Percentiles rank a stretch among this genome's conserved stretches.
These are phyloP conservation scores for Apodemus agrarius DNA, from an alignment of 2,797 vertebrate genomes.

Conservation along the genomic window DNA sequence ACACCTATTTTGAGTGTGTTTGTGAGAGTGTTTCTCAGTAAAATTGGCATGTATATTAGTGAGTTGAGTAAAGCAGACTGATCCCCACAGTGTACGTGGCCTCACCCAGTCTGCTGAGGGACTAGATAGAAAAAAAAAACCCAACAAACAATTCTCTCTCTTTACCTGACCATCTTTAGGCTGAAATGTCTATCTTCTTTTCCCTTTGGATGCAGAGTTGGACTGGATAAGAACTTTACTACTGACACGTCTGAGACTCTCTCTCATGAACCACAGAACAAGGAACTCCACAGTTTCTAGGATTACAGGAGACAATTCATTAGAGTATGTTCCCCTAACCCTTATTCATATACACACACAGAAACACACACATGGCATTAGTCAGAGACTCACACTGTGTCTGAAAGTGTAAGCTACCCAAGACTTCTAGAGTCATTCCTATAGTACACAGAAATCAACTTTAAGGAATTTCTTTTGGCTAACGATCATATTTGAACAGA, in stretches of 20 bases:
- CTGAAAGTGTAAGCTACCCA: not conserved
- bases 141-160: not conserved
- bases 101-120: not conserved
- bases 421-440: slow-evolving; percentile 5
- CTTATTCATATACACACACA: no score
- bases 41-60: not conserved
- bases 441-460: not conserved
- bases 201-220: not conserved
- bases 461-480: not conserved
- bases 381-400: not conserved
- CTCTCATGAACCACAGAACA: not conserved
- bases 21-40: not conserved
- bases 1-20: not conserved
- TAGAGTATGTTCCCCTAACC: not conserved
- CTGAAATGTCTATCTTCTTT: not conserved
- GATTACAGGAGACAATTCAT: not conserved
- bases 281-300: not conserved
- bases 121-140: not conserved
- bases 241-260: not conserved
- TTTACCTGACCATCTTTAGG: not conserved
- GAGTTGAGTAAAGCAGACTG: not conserved
- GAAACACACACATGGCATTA: not conserved
- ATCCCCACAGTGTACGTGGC: not conserved
- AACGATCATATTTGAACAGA: not conserved
- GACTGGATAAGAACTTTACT: not conserved